Base-by-base conservation (phyloP, 2,113 vertebrate genomes). In the Bolborhynchus lineola region DNA sequence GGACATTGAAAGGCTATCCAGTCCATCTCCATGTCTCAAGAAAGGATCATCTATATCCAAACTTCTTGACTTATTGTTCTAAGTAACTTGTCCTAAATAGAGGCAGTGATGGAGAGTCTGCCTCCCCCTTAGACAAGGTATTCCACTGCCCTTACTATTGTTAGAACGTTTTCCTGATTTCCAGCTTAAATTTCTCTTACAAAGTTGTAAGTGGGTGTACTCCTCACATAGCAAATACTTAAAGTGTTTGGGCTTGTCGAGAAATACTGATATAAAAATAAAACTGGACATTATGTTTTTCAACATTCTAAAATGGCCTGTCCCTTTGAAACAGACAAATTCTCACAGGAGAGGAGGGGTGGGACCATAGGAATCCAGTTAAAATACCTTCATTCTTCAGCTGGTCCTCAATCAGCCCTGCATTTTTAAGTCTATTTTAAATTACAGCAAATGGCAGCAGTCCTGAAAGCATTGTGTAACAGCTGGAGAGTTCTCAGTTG, bases 91-190 rank as follows among this genome's bases (percentile, higher is more conserved):
- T 81, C 26, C n/a, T 49, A 92, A 93, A 86, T 29, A 81, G 33
- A 75, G 55, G 28, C 82, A 69, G 44, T 7, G 33, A 62, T 80
- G 29, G 52, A 31, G n/a, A 71, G 39, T 72, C 85, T 79, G 26
- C 71, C 47, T 92, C 50, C 75, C 31, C 57, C 53, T 84, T 88
- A 86, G 63, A 35, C 76, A 62, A 35, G 0, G 2, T 59, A 67
- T 46, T 88, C 29, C 53, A 49, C 64, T 82, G 19, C 26, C 2
- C 16, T 80, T 72, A 28, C 80, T 95, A 76, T 76, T 94, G 57
- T 90, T 92, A 81, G 84, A 81, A 92, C 77, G 41, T 86, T 95
- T 93, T 88, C 37, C 72, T 53, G 8, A 81, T 77, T 93, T 92
- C 46, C 53, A 92, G 28, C 76, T 88, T 94, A 62, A 67, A 83